Conservation (phyloP, 2,888 invertebrate genomes). For the Gastracanthus pulcherrimus region DNA sequence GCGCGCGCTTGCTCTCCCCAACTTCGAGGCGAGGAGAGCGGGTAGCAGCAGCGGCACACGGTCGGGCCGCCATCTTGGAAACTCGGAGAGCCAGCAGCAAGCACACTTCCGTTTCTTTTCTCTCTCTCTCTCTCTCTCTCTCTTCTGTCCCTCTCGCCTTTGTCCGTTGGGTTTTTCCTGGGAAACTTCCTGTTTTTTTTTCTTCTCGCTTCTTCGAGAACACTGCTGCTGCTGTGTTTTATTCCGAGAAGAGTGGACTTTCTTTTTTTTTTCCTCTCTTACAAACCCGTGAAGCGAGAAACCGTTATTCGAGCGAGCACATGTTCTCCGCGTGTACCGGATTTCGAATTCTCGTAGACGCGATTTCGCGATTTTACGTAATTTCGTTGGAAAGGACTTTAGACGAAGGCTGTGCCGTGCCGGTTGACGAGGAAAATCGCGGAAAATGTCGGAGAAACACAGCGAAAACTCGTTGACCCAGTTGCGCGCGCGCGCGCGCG, state of each 20-base stretch:
- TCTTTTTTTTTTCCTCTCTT: background rate
- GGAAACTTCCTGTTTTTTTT: background rate
- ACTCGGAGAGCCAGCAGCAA: slow-evolving; percentile 60
- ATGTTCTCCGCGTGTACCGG: background rate
- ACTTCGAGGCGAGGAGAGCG: slow-evolving; percentile 46
- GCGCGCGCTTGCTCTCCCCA: slow-evolving; percentile 44
- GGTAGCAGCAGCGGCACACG: slow-evolving; percentile 18
- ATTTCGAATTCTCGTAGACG: background rate
- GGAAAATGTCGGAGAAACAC: background rate
- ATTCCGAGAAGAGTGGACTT: background rate
- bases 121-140: background rate
- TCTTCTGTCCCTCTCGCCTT: background rate
- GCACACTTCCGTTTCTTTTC: slow-evolving; percentile 43
- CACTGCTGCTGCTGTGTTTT: background rate
- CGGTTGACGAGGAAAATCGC: background rate
- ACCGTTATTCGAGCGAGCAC: slow-evolving; percentile 35
- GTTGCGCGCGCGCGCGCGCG: slow-evolving; percentile 55
- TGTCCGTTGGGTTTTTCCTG: background rate
- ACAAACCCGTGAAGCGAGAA: background rate
- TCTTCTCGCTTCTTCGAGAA: background rate
- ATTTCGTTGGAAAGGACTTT: background rate
- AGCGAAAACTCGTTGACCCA: slow-evolving; percentile 59
- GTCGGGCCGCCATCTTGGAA: slow-evolving; percentile 70
- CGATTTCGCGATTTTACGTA: background rate
- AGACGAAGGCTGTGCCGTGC: background rate